Base-by-base conservation (phyloP, 2,113 vertebrate species). In the Brachirus orientalis region DNA sequence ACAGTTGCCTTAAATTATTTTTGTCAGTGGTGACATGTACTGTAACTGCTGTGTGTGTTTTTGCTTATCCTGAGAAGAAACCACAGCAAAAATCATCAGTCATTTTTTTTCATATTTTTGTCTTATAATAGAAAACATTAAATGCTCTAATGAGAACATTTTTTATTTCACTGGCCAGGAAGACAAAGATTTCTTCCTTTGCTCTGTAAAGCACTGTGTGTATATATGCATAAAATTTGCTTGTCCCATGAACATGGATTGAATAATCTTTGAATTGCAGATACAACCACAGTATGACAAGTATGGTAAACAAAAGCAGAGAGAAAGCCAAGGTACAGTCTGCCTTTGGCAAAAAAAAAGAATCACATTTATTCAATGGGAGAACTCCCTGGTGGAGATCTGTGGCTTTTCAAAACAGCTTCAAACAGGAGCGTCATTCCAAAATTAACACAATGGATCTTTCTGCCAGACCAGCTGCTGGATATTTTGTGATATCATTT, bases 401-500 rank as follows among this genome's bases (percentile, higher is more conserved):
- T 7, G 45, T 67, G 36, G 9, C 63, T 64, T 82, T 75, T 77
- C 38, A 70, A 80, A 82, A 77, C 66, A 55, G 22, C 37, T 76
- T 88, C 50, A 86, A 77, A 73, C 11, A n/a, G 36, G 14, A 82
- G 45, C 51, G 40, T 59, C 63, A 17, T 41, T 84, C 80, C 82
- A 87, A 87, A 75, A 76, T 86, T 1, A 87, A 78, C 77, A 85
- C 56, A 79, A 1, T 37, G 22, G 58, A 62, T 55, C 57, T 20
- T 13, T 37, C 33, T 50, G 68, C 63, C 76, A 82, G 65, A 71
- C 37, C 47, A 79, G 70, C 68, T 70, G 51, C 38, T 69, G 65
- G 61, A 66, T 66, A 17, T 46, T 71, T 59, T 77, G 61, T 73
- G 35, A 63, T 55, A 40, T 85, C 12, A 43, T 80, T 77, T 82